Evolutionary conservation across 2,113 vertebrate species (phyloP).

Genomic region (Shinisaurus crocodilurus): DNA sequence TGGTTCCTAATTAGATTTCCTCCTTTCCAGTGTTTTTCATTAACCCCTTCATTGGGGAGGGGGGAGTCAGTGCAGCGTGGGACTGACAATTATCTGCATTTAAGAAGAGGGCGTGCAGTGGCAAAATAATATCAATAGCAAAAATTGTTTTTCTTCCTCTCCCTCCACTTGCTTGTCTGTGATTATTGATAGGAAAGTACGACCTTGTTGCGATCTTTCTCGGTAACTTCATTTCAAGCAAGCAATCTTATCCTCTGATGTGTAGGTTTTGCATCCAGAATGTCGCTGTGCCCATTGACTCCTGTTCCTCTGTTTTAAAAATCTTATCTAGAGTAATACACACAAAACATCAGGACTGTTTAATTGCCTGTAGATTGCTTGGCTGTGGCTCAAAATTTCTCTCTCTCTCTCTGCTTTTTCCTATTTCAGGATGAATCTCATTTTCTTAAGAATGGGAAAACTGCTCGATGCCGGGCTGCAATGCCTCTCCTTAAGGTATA

Average conservation of each 20-base stretch:
- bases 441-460: constrained; percentile 96
- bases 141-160: constrained; percentile 25
- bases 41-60: constrained; percentile 57
- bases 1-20: constrained; percentile 69
- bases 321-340: not conserved
- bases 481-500: constrained; percentile 91
- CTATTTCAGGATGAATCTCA: constrained; percentile 93
- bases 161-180: not conserved
- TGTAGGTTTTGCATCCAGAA: constrained; percentile 10
- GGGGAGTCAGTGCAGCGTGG: constrained; percentile 4
- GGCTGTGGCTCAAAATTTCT: not conserved
- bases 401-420: constrained; percentile 30
- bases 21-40: constrained; percentile 49
- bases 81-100: constrained; percentile 39
- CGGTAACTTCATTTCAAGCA: constrained; percentile 38
- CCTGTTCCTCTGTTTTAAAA: constrained; percentile 6
- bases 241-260: not conserved
- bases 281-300: constrained; percentile 8
- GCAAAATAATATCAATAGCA: constrained; percentile 20
- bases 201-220: not conserved
- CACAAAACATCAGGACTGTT: constrained; percentile 15
- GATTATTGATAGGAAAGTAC: constrained; percentile 32
- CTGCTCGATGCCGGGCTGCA: constrained; percentile 91
- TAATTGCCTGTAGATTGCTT: constrained; percentile 29
- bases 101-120: constrained; percentile 17